A percentile compares a stretch with the other conserved stretches of the same genome.
Conservation (phyloP, 2,888 invertebrate genomes). For the Pardosa pseudoannulata region DNA sequence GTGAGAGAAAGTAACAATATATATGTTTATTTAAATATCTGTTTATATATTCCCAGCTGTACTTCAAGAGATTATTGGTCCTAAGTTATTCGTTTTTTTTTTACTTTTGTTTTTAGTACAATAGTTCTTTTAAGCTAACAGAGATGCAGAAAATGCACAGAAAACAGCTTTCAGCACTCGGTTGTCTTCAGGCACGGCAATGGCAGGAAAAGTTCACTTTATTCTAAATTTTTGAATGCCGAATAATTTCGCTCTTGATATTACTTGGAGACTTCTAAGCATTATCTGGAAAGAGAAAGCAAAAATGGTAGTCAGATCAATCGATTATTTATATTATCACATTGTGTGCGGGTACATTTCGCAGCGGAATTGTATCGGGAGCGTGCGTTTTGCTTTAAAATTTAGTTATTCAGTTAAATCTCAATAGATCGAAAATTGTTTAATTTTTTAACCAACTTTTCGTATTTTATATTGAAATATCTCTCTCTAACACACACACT, state of each 20-base stretch:
- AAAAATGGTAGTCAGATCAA: no score
- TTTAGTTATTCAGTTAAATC: no score
- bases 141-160: background rate
- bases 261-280: background rate
- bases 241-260: background rate
- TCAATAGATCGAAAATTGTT: no score
- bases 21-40: background rate
- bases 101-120: no score
- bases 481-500: no score
- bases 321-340: no score
- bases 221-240: background rate
- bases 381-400: no score
- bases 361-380: no score
- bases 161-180: background rate
- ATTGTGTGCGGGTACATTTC: no score
- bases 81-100: no score
- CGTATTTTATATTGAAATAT: no score
- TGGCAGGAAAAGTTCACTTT: background rate
- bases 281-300: background rate
- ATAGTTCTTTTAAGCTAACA: background rate
- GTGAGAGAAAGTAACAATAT: background rate
- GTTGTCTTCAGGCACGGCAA: constrained; percentile 5
- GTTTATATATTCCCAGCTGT: background rate
- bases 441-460: no score
- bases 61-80: background rate